Evolutionary conservation across 2,888 invertebrate genomes (phyloP), one percentile per base, ranked within the genome.

Genomic region (Tromatobia lineatoria): DNA sequence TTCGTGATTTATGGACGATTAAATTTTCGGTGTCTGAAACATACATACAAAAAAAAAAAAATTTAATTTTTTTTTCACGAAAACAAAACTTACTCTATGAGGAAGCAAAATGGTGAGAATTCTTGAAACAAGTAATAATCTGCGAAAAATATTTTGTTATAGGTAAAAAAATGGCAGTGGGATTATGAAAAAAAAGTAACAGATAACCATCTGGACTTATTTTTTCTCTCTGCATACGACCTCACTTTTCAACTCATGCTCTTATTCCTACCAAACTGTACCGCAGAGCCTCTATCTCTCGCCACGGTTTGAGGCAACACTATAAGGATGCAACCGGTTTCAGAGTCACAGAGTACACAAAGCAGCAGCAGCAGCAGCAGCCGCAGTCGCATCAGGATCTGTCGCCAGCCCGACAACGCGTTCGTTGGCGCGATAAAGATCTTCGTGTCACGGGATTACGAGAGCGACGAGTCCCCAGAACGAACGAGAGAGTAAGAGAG

Each of bases 371-470:
- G 25, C 45, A 45, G 61, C 47, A 67, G 42, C 75, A 50, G 59
- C 29, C 29, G 29, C 71, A 47, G 45, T 76, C 45, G 77, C 77
- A 73, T 71, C 74, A 80, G 50, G 73, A 83, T 83, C 82, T 52
- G 71, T 67, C 77, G 73, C 57, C 59, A 23, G 59, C 15, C 38
- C 76, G 83, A 80, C 83, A 64, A 79, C 82, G 82, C 85, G 82
- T 78, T 81, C 69, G 71, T 76, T 61, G 70, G 77, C 64, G 57
- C 75, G 85, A 85, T 85, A 85, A 82, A 81, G 82, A 85, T 85
- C 85, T 81, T 67, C 75, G 82, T 85, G 85, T 85, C 85, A 85
- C 76, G 79, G 79, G 78, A 82, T 82, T 85, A 85, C 85, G 82
- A 82, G 82, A 82, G 82, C 82, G 79, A 85, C 81, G 85, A 85